phyloP scores from a whole-genome alignment of 1,140 invertebrate genomes.

The Drepana arcuata region DNA sequence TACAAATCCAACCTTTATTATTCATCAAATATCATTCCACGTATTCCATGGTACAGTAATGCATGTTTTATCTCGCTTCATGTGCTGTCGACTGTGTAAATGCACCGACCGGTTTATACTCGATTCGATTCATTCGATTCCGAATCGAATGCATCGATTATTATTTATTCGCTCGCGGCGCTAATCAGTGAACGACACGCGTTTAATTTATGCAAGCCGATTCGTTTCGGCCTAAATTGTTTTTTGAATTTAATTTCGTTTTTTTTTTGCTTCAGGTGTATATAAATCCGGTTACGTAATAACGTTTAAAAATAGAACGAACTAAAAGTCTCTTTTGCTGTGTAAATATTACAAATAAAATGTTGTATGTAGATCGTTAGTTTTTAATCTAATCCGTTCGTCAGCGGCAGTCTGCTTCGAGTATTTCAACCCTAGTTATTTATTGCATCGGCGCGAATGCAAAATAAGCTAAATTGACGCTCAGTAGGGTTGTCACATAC shows the following conservation, averaged over 20 bases:
- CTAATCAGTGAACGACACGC: conserved; percentile 32
- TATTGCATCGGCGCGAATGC: conserved; percentile 19
- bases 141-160: conserved; percentile 21
- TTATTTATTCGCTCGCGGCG: conserved; percentile 35
- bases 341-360: conserved; percentile 8
- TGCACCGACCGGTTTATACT: conserved; percentile 16
- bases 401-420: too few relatives aligned
- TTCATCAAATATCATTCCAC: neutral
- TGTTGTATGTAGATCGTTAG: neutral
- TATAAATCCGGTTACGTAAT: too few relatives aligned
- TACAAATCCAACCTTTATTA: neutral
- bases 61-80: neutral
- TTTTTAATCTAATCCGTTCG: too few relatives aligned
- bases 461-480: conserved; percentile 21
- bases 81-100: conserved; percentile 13
- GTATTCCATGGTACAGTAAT: neutral
- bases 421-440: too few relatives aligned
- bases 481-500: conserved; percentile 12
- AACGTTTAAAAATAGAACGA: too few relatives aligned
- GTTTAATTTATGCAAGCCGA: conserved; percentile 28
- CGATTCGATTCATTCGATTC: conserved; percentile 23
- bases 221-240: conserved; percentile 17
- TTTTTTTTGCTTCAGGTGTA: neutral
- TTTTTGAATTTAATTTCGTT: conserved; percentile 10
- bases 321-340: too few relatives aligned